Evolutionary conservation across 2,113 vertebrate species (phyloP).

Genomic region (Argyrosomus japonicus): DNA sequence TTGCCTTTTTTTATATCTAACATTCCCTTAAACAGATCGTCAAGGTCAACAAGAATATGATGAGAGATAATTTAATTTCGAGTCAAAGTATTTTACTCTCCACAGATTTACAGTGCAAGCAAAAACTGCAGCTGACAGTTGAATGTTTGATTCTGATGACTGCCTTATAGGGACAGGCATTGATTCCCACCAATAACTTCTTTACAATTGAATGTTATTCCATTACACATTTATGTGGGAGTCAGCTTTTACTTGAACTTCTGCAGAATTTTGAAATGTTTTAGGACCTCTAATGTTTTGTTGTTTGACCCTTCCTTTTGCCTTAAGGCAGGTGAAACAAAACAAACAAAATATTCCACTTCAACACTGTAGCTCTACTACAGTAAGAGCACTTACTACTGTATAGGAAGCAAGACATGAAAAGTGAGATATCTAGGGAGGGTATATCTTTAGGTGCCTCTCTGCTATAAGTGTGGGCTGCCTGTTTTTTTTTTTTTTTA

Average conservation of each 20-base stretch:
- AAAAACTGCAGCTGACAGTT: background rate
- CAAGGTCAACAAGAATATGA: background rate
- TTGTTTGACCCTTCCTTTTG: conserved; percentile 1
- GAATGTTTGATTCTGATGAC: background rate
- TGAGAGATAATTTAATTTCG: background rate
- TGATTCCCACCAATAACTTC: background rate
- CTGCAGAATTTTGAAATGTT: conserved; percentile 2
- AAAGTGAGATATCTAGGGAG: conserved; percentile 45
- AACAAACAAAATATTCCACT: conserved; percentile 28
- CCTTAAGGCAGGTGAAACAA: conserved; percentile 33
- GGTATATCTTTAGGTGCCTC: conserved; percentile 56
- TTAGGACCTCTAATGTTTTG: background rate
- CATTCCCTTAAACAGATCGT: background rate
- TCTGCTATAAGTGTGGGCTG: conserved; percentile 34
- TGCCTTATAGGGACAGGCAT: background rate
- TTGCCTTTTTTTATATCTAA: background rate
- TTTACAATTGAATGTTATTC: background rate
- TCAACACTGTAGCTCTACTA: conserved; percentile 8
- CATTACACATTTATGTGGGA: background rate
- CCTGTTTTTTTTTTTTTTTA: conserved; percentile 14
- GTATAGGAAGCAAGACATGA: conserved; percentile 40
- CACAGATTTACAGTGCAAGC: background rate
- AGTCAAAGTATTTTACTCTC: background rate
- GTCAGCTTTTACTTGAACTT: conserved; percentile 8
- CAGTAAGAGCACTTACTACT: conserved; percentile 12